Evolutionary conservation across 2,797 vertebrate species (phyloP).

Genomic region (Chiloscyllium punctatum): DNA sequence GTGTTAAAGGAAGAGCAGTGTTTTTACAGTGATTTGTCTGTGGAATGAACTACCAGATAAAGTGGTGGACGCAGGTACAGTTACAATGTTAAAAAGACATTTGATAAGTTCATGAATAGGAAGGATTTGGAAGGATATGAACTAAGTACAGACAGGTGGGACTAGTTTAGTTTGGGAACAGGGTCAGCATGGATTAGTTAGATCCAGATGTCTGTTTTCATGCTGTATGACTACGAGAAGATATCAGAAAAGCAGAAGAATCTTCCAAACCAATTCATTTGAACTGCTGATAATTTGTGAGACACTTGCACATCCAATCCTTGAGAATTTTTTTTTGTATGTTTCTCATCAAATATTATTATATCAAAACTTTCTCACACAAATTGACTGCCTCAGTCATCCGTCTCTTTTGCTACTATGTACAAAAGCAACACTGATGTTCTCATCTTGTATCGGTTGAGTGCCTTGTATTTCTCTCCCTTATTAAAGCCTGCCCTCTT

Average conservation of each 20-base stretch:
- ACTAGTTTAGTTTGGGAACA: no score
- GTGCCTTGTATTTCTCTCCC: neutral
- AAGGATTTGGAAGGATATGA: no score
- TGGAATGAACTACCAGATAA: no score
- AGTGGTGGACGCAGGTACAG: no score
- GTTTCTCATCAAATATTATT: conserved; percentile 17
- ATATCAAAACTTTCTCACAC: neutral
- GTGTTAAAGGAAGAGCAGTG: neutral
- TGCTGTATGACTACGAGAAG: neutral
- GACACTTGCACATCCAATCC: neutral
- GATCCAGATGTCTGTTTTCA: no score
- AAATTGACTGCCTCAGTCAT: neutral
- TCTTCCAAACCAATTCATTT: neutral
- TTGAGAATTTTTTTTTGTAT: neutral
- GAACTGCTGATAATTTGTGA: neutral
- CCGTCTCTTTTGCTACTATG: neutral
- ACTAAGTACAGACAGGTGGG: no score
- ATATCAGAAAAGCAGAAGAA: neutral
- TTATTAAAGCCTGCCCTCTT: neutral
- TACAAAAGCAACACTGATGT: neutral
- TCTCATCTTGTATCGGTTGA: neutral
- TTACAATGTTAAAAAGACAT: no score
- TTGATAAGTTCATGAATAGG: no score
- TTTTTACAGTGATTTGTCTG: no score
- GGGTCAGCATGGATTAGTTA: no score